Evolutionary conservation across 2,888 invertebrate genomes (phyloP).

Genomic region (Chaetoderma sp.): DNA sequence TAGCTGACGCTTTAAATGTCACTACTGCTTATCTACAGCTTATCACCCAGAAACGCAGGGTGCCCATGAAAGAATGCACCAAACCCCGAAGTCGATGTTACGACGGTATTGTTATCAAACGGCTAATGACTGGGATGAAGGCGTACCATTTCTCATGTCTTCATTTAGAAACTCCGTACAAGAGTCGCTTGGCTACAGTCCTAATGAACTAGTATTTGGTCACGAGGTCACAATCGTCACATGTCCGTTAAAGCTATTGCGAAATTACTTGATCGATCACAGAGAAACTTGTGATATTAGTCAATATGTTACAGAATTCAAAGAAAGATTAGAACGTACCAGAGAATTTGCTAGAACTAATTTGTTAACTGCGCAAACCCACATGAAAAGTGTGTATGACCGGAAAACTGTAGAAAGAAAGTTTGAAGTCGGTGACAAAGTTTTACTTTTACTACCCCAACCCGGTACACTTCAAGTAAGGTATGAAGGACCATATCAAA

Average conservation of each 20-base stretch:
- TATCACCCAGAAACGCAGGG: too few relatives aligned
- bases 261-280: not conserved
- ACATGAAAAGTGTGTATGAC: not conserved
- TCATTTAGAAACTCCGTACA: slow-evolving; percentile 28
- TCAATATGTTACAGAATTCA: not conserved
- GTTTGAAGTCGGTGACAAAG: too few relatives aligned
- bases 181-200: slow-evolving; percentile 1
- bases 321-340: not conserved
- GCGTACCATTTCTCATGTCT: slow-evolving; percentile 30
- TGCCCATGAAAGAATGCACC: too few relatives aligned
- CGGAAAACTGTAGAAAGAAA: too few relatives aligned
- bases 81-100: too few relatives aligned
- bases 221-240: not conserved
- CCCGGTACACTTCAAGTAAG: too few relatives aligned
- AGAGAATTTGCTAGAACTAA: not conserved
- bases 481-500: too few relatives aligned
- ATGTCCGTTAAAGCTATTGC: not conserved
- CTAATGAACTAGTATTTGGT: not conserved
- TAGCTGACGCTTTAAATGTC: too few relatives aligned
- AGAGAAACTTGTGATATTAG: not conserved
- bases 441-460: too few relatives aligned
- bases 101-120: slow-evolving; percentile 12
- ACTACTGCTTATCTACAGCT: too few relatives aligned
- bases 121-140: slow-evolving; percentile 35
- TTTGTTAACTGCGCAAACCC: not conserved